These are phyloP conservation scores for Amiota minor DNA, from an alignment of 2,888 invertebrate genomes.

Conservation along the genomic window DNA sequence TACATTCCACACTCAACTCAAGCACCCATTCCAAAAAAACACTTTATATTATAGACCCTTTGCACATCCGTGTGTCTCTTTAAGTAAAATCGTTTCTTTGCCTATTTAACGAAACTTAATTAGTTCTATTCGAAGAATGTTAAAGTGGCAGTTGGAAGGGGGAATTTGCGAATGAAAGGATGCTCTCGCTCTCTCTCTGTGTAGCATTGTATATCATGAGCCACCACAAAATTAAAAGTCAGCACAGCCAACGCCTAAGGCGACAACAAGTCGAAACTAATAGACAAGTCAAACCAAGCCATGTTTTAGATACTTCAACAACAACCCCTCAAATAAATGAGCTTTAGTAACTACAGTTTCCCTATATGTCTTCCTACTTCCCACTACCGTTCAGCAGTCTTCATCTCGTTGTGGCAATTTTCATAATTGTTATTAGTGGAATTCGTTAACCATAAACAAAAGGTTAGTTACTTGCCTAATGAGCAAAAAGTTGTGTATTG, in stretches of 20 bases:
- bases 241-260: slow-evolving; percentile 22
- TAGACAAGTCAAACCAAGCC: background rate
- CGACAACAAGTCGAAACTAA: background rate
- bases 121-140: slow-evolving; percentile 42
- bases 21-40: background rate
- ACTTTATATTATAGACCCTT: no score
- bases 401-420: slow-evolving; percentile 47
- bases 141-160: background rate
- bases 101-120: slow-evolving; percentile 68
- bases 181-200: background rate
- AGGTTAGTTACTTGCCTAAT: slow-evolving; percentile 68
- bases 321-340: background rate
- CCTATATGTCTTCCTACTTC: slow-evolving; percentile 41
- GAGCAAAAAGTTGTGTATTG: slow-evolving; percentile 42
- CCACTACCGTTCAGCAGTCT: no score
- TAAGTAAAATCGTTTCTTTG: slow-evolving; percentile 40
- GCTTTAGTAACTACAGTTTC: background rate
- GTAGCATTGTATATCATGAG: background rate
- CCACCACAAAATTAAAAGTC: slow-evolving; percentile 9
- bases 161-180: background rate
- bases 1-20: background rate
- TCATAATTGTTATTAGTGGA: slow-evolving; percentile 68
- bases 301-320: background rate
- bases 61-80: no score
- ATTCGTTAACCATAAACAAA: slow-evolving; percentile 66